Evolutionary conservation across 2,888 invertebrate genomes (phyloP).

Genomic region (Argyresthia albistria): DNA sequence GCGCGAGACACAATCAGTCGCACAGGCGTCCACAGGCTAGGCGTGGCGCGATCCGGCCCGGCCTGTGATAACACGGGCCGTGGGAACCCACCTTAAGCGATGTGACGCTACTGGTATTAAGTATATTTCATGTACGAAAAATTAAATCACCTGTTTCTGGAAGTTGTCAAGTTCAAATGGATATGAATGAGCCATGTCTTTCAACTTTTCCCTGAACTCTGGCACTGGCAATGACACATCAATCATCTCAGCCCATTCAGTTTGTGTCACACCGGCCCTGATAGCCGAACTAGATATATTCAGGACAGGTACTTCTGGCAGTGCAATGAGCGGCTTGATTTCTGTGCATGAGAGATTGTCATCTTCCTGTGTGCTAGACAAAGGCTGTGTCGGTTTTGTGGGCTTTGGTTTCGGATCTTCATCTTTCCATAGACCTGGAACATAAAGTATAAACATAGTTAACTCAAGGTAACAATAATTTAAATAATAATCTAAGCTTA

Average conservation of each 20-base stretch:
- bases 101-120: no score
- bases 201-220: conserved; percentile 86
- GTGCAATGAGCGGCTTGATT: conserved; percentile 41
- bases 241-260: conserved; percentile 91
- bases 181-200: conserved; percentile 87
- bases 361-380: conserved; percentile 28
- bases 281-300: conserved; percentile 74
- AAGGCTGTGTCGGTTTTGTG: conserved; percentile 20
- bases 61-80: no score
- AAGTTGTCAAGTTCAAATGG: conserved; percentile 96
- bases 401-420: conserved; percentile 29
- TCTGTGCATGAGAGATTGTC: conserved; percentile 51
- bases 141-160: conserved; percentile 84
- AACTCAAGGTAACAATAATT: not conserved
- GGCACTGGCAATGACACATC: conserved; percentile 86
- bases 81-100: no score
- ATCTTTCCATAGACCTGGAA: conserved; percentile 57
- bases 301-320: conserved; percentile 74
- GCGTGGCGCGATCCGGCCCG: no score
- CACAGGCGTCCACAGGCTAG: no score
- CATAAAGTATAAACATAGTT: no score
- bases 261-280: conserved; percentile 57
- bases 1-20: no score
- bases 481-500: not conserved
- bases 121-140: not conserved